Conservation (phyloP, 2,113 vertebrate species). For the Miniopterus natalensis region DNA sequence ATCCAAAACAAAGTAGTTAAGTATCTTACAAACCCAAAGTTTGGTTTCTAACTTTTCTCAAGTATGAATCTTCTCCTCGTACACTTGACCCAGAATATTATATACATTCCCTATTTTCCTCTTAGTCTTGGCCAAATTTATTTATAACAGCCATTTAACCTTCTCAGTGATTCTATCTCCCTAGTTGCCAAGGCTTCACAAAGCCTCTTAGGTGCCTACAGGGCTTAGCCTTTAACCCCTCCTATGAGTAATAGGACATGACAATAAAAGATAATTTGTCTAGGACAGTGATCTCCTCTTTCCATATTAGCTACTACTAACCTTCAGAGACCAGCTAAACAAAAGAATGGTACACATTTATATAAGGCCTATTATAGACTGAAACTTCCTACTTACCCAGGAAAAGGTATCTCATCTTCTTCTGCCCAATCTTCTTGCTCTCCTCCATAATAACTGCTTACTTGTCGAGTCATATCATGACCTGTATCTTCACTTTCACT, state of each 20-base stretch:
- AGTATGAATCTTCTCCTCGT: background rate
- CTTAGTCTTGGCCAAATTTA: conserved; percentile 33
- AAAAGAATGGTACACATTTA: conserved; percentile 44
- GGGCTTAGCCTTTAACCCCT: conserved; percentile 8
- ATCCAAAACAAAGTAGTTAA: conserved; percentile 58
- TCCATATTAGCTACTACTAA: conserved; percentile 60
- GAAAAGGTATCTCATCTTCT: conserved; percentile 96
- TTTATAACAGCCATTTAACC: conserved; percentile 7
- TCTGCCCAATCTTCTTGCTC: conserved; percentile 97
- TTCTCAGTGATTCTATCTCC: conserved; percentile 12
- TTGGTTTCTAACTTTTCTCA: background rate
- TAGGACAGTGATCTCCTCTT: conserved; percentile 36
- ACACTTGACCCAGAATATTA: background rate
- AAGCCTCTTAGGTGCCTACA: background rate
- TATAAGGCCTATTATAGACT: background rate
- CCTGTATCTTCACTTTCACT: conserved; percentile 96
- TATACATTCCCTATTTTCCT: background rate
- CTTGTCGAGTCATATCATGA: conserved; percentile 88
- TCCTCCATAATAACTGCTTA: conserved; percentile 87
- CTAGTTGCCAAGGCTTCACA: background rate
- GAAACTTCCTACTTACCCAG: conserved; percentile 90
- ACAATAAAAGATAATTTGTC: conserved; percentile 5
- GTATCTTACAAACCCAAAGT: background rate
- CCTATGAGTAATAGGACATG: background rate
- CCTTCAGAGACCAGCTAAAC: conserved; percentile 67